Conservation (phyloP, 2,797 vertebrate genomes). For the Lagocephalus sceleratus region DNA sequence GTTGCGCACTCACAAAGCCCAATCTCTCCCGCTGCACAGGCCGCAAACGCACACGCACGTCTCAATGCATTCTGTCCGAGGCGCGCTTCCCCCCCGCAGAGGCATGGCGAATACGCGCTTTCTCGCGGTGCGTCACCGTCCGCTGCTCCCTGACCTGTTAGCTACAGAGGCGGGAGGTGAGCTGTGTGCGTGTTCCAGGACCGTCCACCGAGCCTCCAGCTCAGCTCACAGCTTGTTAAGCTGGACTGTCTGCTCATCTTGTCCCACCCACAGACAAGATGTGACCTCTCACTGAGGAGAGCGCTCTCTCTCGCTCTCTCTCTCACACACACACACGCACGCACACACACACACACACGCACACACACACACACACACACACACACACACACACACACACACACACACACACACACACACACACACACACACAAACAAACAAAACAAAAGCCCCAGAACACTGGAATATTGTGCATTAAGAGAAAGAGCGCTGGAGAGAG, state of each 20-base stretch:
- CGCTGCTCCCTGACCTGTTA: not conserved
- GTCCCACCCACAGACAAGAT: conserved; percentile 47
- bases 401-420: too few species aligned
- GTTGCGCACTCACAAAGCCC: too few species aligned
- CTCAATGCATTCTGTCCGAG: not conserved
- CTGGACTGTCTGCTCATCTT: conserved; percentile 39
- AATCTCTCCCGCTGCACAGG: not conserved
- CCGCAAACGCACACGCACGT: not conserved
- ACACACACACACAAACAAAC: too few species aligned
- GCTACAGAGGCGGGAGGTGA: conserved; percentile 12
- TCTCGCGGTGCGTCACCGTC: not conserved
- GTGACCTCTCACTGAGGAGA: conserved; percentile 20
- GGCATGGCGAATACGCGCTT: not conserved
- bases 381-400: too few species aligned
- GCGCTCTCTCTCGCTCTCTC: not conserved
- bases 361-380: not conserved
- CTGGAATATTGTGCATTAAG: not conserved
- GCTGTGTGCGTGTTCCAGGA: not conserved
- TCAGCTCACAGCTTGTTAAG: conserved; percentile 39
- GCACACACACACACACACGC: not conserved
- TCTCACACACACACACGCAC: not conserved
- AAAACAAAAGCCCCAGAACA: not conserved
- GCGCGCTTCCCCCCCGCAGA: too few species aligned
- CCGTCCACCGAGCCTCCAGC: conserved; percentile 15
- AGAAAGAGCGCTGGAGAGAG: conserved; percentile 9